These are phyloP conservation scores for Melieria picta DNA, from an alignment of 2,888 invertebrate genomes.

Conservation along the genomic window DNA sequence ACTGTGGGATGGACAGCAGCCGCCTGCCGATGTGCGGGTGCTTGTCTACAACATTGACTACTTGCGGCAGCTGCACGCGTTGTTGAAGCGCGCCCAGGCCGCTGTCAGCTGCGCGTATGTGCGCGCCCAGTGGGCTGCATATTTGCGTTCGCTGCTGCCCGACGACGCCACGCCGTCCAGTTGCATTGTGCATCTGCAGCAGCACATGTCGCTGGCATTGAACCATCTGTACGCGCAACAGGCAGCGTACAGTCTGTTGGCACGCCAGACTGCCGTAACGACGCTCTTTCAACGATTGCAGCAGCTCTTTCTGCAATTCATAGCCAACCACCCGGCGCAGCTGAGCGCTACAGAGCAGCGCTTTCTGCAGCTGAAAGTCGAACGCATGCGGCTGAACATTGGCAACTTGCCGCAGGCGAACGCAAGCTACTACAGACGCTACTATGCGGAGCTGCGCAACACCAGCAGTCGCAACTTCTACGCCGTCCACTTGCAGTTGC, in stretches of 20 bases:
- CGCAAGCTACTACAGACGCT: constrained; percentile 20
- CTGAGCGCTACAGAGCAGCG: constrained; percentile 32
- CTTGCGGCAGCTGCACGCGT: constrained; percentile 38
- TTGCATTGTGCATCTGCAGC: constrained; percentile 30
- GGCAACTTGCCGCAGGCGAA: constrained; percentile 40
- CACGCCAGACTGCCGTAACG: constrained; percentile 35
- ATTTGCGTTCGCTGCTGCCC: constrained; percentile 39
- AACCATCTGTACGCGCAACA: constrained; percentile 36
- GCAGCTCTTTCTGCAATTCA: constrained; percentile 33
- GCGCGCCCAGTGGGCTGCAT: constrained; percentile 42
- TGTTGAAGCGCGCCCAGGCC: constrained; percentile 32
- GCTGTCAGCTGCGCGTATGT: constrained; percentile 38
- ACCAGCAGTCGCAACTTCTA: background rate
- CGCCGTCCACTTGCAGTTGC: background rate
- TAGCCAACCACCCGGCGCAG: constrained; percentile 30
- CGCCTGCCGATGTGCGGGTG: constrained; percentile 25
- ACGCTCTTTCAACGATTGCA: constrained; percentile 38
- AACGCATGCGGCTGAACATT: constrained; percentile 42
- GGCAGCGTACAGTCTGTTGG: background rate
- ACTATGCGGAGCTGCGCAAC: constrained; percentile 30
- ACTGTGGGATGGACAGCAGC: no score
- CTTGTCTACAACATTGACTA: constrained; percentile 38
- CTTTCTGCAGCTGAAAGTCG: constrained; percentile 38
- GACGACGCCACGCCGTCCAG: constrained; percentile 25
- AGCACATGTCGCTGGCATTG: constrained; percentile 43